Evolutionary conservation across 2,888 invertebrate genomes (phyloP).

Genomic region (Apeira syringaria): DNA sequence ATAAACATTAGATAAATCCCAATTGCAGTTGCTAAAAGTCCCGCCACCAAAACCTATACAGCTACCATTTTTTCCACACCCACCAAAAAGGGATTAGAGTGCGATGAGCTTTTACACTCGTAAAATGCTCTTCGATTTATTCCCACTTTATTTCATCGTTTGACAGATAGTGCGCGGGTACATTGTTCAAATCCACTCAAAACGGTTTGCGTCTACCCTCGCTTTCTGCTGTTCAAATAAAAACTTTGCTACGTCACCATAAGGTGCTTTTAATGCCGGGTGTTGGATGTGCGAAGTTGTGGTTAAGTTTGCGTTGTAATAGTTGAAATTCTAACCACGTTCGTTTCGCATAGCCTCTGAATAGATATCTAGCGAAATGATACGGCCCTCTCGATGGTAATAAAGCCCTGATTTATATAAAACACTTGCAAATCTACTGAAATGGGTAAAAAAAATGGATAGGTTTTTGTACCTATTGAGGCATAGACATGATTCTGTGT

Average conservation of each 20-base stretch:
- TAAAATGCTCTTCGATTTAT: slow-evolving; percentile 45
- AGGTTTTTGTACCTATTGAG: not conserved
- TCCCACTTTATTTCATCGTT: slow-evolving; percentile 63
- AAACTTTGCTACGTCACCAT: not conserved
- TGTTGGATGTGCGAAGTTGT: slow-evolving; percentile 16
- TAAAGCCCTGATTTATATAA: slow-evolving; percentile 73
- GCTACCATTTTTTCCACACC: slow-evolving; percentile 5
- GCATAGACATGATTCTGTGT: too few species aligned
- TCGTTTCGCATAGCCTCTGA: slow-evolving; percentile 68
- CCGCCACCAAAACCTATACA: too few species aligned
- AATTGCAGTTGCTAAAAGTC: too few species aligned
- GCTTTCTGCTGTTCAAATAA: slow-evolving; percentile 3
- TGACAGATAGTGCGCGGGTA: slow-evolving; percentile 66
- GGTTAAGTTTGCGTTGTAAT: slow-evolving; percentile 26
- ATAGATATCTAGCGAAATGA: slow-evolving; percentile 77
- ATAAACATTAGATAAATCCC: too few species aligned
- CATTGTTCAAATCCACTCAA: slow-evolving; percentile 48
- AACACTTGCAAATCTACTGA: slow-evolving; percentile 54
- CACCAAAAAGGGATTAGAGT: slow-evolving; percentile 6
- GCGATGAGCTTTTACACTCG: slow-evolving; percentile 16
- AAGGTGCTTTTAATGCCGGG: not conserved
- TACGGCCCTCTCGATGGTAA: slow-evolving; percentile 73
- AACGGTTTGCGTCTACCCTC: slow-evolving; percentile 10
- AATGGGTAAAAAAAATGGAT: slow-evolving; percentile 36
- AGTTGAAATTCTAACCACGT: slow-evolving; percentile 60